Evolutionary conservation across 2,888 invertebrate species (phyloP).

Genomic region (Diplazon laetatorius): DNA sequence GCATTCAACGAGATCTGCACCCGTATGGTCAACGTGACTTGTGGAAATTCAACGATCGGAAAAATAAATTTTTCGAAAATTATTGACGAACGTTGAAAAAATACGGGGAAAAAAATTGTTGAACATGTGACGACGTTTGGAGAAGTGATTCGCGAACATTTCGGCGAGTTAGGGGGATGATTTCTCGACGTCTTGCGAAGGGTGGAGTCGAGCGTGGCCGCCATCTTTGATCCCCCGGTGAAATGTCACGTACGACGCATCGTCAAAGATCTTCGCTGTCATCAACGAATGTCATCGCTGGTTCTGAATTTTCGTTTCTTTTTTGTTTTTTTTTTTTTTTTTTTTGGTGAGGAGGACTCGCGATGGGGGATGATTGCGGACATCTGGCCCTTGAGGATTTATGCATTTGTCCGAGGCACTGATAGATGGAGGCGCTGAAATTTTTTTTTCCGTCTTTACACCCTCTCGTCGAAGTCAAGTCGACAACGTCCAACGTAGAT

Average conservation of each 20-base stretch:
- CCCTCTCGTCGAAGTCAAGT: conserved; percentile 62
- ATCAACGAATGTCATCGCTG: conserved; percentile 16
- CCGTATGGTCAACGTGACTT: conserved; percentile 10
- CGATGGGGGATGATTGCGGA: not conserved
- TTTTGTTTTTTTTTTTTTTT: too few species aligned
- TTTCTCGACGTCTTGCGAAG: not conserved
- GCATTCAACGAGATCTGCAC: not conserved
- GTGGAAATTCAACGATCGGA: not conserved
- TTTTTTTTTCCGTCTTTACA: conserved; percentile 77
- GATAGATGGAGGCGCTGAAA: conserved; percentile 79
- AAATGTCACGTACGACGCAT: conserved; percentile 6
- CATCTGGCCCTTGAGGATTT: conserved; percentile 71
- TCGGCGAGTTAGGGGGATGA: conserved; percentile 16
- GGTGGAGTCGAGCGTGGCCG: conserved; percentile 28
- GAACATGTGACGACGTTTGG: too few species aligned
- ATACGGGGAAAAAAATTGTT: too few species aligned
- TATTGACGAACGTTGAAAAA: too few species aligned
- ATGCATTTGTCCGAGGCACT: conserved; percentile 78
- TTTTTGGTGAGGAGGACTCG: not conserved
- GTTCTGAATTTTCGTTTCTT: conserved; percentile 45
- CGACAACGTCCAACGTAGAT: conserved; percentile 72
- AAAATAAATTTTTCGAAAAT: too few species aligned
- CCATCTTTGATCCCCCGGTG: conserved; percentile 27
- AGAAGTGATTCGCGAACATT: not conserved
- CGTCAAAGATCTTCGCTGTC: not conserved